Base-by-base conservation (phyloP, 1,140 invertebrate genomes). In the Drosophila littoralis region DNA sequence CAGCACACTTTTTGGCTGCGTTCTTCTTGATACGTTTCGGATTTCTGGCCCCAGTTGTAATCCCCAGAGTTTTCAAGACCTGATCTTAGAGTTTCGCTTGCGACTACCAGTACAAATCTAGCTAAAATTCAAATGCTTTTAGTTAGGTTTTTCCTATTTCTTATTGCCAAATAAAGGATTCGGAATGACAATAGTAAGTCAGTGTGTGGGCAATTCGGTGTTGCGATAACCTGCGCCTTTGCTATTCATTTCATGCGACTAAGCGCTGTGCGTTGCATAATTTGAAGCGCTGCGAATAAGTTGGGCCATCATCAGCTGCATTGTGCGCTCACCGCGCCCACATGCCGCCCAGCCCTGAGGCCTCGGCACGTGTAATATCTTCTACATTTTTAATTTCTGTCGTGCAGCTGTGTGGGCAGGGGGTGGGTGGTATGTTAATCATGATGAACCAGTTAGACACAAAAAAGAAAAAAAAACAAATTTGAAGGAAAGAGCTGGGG, bases 391-490 rank as follows among this genome's bases (percentile, higher is more conserved):
- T 78, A 79, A 83, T 83, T 83, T 83, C 63, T 79, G 72, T 64
- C 67, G 65, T 35, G 10, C 52, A 55, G 36, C 33, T 12, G 10
- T 1, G 52, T 1, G 15, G 13, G n/a, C 8, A 28, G 8, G 38
- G 15, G 1, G 2, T n/a, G 50, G 40, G 42, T 42, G 50, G 46
- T 64, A 81, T 77, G 83, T 89, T 86, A 86, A 86, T 88, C 83
- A 88, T 80, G 84, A 86, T 86, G 83, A 89, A 83, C 83, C 84
- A 86, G 83, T 86, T 86, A 89, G 70, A 28, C 68, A 77, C 74
- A 55, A 65, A 72, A 65, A 74, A 1, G 72, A 69, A 13, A 72
- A 28, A 61, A 17, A 36, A 42, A 36, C 43, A 8, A 13, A 46
- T 38, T 46, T 35, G n/a, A 55, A 42, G 10, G 12, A 9, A 45